Base-by-base conservation (phyloP, 2,113 vertebrate species). In the Silurus meridionalis region DNA sequence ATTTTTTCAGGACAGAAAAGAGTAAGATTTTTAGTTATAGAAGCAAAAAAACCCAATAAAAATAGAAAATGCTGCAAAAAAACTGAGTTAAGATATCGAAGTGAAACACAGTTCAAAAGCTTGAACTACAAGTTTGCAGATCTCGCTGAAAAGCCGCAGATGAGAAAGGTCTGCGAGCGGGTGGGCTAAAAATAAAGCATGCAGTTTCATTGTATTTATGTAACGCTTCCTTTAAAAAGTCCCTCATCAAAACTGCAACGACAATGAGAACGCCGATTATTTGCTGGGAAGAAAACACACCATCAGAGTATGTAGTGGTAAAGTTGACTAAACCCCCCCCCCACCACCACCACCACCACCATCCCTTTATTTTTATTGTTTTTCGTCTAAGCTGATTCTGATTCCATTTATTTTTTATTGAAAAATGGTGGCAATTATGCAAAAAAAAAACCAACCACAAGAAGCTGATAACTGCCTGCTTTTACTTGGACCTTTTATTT, bases 211-310 rank as follows among this genome's bases (percentile, higher is more conserved):
- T 89, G 86, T 89, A 87, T 89, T 89, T 89, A 88, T 89, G 86
- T 89, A 89, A 89, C 75, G 82, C 89, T 89, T 89, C 89, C 89
- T 89, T 89, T 83, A 88, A 89, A 89, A 89, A 82, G 66, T 87
- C 89, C 89, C 89, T 81, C 86, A 86, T 79, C 84, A 80, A 75
- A 85, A 60, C 74, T 37, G 80, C 80, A 83, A 37, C 80, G 85
- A 75, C 80, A 57, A 48, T 85, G 61, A 87, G 80, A 84, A 75
- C 86, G 77, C 58, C 61, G 75, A 67, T 87, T 55, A 67, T 84
- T 82, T 77, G 74, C 57, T 55, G 63, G 81, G 86, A 89, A 82
- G 66, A 63, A 87, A 87, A 77, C 60, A 78, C 55, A 48, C 55
- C 28, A 74, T 55, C 25, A 17, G 37, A 53, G 48, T 28, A 53